These are phyloP conservation scores for Drosophila neotestacea DNA, from an alignment of 2,888 invertebrate species.

Conservation along the genomic window DNA sequence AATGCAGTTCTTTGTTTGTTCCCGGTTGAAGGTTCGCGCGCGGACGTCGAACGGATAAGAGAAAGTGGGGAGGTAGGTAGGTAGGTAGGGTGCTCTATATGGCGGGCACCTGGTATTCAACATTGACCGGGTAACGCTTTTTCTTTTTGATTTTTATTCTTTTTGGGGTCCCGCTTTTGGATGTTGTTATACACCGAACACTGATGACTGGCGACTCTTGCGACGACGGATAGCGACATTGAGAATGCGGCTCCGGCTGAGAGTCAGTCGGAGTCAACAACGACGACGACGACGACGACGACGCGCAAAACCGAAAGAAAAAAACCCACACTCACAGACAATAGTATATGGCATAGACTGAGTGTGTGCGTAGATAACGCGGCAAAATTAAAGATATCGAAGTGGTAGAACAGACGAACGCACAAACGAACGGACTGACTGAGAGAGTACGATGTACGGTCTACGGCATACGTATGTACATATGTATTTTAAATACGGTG, in stretches of 20 bases:
- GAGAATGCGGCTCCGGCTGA: constrained; percentile 23
- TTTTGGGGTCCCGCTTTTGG: constrained; percentile 39
- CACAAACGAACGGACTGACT: constrained; percentile 1
- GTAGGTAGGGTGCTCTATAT: not conserved
- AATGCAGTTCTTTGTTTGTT: constrained; percentile 34
- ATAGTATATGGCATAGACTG: constrained; percentile 23
- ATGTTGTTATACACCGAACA: constrained; percentile 59
- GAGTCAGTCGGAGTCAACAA: constrained; percentile 53
- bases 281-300: constrained; percentile 33
- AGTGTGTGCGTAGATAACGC: constrained; percentile 55
- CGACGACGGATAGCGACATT: constrained; percentile 22
- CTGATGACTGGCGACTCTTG: constrained; percentile 53
- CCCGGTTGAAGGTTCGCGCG: constrained; percentile 4
- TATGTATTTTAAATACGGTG: not conserved
- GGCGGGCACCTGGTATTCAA: constrained; percentile 24
- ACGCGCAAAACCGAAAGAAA: constrained; percentile 58
- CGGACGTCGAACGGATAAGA: not conserved
- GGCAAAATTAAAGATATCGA: constrained; percentile 60
- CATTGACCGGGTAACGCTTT: constrained; percentile 30
- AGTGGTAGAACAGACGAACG: constrained; percentile 44
- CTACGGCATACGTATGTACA: not conserved
- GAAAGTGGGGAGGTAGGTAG: not conserved
- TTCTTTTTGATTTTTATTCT: constrained; percentile 23
- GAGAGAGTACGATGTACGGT: not conserved
- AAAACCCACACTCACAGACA: constrained; percentile 28